Evolutionary conservation across 2,888 invertebrate species (phyloP).

Genomic region (Amblyjoppa proteus): DNA sequence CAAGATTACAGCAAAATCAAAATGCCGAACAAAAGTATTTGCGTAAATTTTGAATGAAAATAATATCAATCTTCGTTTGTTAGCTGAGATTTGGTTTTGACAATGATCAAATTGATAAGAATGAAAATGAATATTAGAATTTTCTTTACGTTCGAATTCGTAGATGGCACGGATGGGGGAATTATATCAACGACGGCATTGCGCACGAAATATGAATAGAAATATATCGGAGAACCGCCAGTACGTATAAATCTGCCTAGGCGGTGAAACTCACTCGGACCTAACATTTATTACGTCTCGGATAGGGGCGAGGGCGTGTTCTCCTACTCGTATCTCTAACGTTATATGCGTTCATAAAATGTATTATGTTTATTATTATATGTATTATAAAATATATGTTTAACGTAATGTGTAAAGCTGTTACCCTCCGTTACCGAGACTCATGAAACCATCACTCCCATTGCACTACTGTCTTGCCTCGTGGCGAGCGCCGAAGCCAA

Average conservation of each 20-base stretch:
- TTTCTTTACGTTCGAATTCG: background rate
- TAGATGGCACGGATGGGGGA: background rate
- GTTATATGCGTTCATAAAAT: background rate
- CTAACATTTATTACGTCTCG: background rate
- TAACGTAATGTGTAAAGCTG: constrained; percentile 10
- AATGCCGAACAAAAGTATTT: too few species aligned
- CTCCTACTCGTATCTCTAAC: background rate
- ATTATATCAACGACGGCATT: background rate
- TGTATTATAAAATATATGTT: background rate
- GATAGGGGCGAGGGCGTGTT: background rate
- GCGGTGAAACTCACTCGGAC: background rate
- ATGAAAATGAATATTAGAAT: background rate
- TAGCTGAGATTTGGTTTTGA: too few species aligned
- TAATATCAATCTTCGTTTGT: too few species aligned
- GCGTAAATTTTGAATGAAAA: too few species aligned
- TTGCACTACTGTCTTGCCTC: constrained; percentile 72
- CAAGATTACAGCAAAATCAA: background rate
- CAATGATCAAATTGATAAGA: background rate
- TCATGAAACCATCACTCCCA: constrained; percentile 74
- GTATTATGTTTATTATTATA: background rate
- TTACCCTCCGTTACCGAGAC: background rate
- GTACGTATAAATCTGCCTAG: background rate
- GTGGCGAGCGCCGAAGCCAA: constrained; percentile 66
- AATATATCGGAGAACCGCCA: background rate
- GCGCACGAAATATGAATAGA: constrained; percentile 11